Base-by-base conservation (phyloP, 1,140 invertebrate genomes). In the Brachystomella parvula region DNA sequence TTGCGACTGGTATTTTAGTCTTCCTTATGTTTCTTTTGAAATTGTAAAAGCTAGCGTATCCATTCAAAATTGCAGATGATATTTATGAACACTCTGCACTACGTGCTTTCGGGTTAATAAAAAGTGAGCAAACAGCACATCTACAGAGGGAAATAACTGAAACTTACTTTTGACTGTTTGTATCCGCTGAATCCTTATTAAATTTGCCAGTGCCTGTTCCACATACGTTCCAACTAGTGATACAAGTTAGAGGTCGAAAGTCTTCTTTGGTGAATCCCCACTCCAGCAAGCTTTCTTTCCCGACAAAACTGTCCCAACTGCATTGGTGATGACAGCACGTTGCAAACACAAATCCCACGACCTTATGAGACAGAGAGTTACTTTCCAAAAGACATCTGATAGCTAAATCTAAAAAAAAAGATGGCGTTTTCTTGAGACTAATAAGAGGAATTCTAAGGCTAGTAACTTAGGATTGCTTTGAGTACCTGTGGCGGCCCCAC, bases 291-390 rank as follows among this genome's bases (percentile, higher is more conserved):
- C 82, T 87, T 1, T 80, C 57, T 73, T 84, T 83, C 1, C 87
- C 90, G 32, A 85, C 81, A 76, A 89, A 92, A 0, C 82, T 76
- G 29, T 76, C 76, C 81, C 86, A 90, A 33, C 83, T 78, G 75
- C 89, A 92, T 59, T 84, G 82, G 78, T 94, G 91, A 79, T 94
- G 91, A 77, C 92, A 94, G 76, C 92, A 94, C 19, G 91, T 84
- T 2, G 91, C 89, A 75, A 94, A 83, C 17, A 89, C 75, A 19
- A 87, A 72, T 2, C 89, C 90, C 56, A 76, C 71, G 2, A 84
- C 78, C 57, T 77, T 78, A 21, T 74, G 67, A 1, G 73, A 69
- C 2, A 75, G 64, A 17, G 77, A 71, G 57, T 76, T 73, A 39
- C 73, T 65, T 67, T 74, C 76, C 35, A 78, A 75, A 47, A 89